Percentiles rank a stretch among this genome's conserved stretches.
phyloP scores from a whole-genome alignment of 2,113 vertebrate genomes.

The Cepphus grylle region DNA sequence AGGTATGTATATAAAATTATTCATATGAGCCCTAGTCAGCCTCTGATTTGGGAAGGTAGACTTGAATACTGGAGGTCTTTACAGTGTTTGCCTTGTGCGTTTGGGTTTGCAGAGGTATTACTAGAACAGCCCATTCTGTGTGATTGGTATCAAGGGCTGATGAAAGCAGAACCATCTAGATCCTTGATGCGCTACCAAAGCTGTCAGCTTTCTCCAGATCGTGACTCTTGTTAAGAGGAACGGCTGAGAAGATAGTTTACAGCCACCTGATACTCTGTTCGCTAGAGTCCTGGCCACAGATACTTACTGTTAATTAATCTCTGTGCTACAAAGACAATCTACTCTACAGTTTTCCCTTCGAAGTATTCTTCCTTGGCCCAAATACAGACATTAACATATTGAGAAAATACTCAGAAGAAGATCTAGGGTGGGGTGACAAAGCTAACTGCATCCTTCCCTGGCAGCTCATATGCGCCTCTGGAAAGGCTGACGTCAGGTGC shows the following conservation, averaged over 20 bases:
- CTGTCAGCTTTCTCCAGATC: background rate
- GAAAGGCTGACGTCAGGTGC: background rate
- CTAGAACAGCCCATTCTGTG: background rate
- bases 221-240: background rate
- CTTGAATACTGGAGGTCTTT: background rate
- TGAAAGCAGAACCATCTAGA: background rate
- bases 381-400: background rate
- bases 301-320: slow-evolving; percentile 36
- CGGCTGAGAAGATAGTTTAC: background rate
- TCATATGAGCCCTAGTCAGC: background rate
- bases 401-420: background rate
- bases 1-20: background rate
- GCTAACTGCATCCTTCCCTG: background rate
- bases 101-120: background rate
- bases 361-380: background rate
- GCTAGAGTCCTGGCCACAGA: background rate
- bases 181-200: background rate
- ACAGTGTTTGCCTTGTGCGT: background rate
- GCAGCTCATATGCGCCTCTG: background rate
- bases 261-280: slow-evolving; percentile 12
- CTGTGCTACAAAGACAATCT: background rate
- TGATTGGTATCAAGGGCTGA: background rate
- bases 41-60: background rate
- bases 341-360: background rate
- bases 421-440: background rate